Base-by-base conservation (phyloP, 92 coral and sea anemone genomes). In the Epizoanthus fatuus region DNA sequence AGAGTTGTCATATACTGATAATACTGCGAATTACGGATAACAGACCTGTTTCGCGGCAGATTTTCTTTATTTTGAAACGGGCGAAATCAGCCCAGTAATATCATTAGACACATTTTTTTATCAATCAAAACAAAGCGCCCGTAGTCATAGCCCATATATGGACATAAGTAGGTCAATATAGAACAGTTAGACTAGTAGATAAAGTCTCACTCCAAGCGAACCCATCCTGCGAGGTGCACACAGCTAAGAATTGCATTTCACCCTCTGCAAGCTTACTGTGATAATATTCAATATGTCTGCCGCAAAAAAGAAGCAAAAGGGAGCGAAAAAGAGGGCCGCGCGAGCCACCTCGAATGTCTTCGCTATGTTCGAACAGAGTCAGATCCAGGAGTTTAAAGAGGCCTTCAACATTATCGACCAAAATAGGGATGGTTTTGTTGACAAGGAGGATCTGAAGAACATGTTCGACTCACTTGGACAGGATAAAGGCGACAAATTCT, bases 401-500 rank as follows among this genome's bases (percentile, higher is more conserved):
- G 99, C 99, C 68, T 97, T 97, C 90, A 93, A 95, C 83, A 97
- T 97, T 97, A 92, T 97, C 52, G 99, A 97, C 88, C 99, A 97
- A 44, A 95, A 97, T 73, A 91, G 99, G 8, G 99, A 97, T 52
- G 99, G 99, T 44, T 96, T 96, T 88, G 89, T 96, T 91, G 94
- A 93, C 63, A 86, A 90, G 32, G 93, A 96, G 0, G 99, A 96
- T 84, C 93, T 96, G 56, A 95, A 95, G 78, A 98, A 96, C 56
- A 93, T 92, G 89, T 96, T 93, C 79, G 96, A 92, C 39, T 96
- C 99, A 25, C 92, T 96, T 47, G 99, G 99, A 0, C 90, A 90
- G 59, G 95, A 93, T 54, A 94, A 93, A 74, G 86, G 89, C 51
- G 95, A 93, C 70, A 86, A 87, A 20, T 84, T 88, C 82, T 87